Conservation (phyloP, 2,797 vertebrate species). For the Platalea minor region DNA sequence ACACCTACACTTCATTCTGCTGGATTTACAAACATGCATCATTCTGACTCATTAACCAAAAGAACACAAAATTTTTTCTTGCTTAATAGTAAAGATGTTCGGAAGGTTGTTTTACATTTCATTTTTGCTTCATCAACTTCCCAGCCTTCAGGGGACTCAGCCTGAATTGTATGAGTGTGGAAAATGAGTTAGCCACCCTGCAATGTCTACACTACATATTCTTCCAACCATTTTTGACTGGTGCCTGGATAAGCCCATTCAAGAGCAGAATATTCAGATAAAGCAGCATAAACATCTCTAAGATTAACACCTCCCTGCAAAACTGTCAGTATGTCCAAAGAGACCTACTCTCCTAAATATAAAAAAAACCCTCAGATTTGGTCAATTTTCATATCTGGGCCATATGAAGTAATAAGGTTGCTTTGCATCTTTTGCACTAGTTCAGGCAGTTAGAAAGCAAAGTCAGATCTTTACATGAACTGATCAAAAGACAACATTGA, state of each 20-base stretch:
- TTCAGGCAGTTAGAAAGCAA: not conserved
- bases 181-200: not conserved
- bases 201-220: not conserved
- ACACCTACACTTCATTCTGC: not conserved
- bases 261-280: not conserved
- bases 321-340: not conserved
- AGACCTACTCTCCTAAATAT: not conserved
- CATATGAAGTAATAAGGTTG: not conserved
- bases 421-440: not conserved
- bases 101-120: not conserved
- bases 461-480: not conserved
- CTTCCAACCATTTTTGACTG: not conserved
- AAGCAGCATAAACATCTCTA: not conserved
- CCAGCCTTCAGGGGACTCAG: not conserved
- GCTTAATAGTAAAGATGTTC: not conserved
- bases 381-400: not conserved
- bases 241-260: not conserved
- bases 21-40: not conserved
- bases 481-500: not conserved
- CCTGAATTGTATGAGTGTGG: not conserved
- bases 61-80: not conserved
- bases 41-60: not conserved
- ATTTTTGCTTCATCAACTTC: not conserved
- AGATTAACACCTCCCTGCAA: not conserved
- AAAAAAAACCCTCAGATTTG: not conserved